Percentiles rank a stretch among this genome's conserved stretches.
Evolutionary conservation across 2,888 invertebrate genomes (phyloP).

Genomic region (Gnatocerus cornutus): DNA sequence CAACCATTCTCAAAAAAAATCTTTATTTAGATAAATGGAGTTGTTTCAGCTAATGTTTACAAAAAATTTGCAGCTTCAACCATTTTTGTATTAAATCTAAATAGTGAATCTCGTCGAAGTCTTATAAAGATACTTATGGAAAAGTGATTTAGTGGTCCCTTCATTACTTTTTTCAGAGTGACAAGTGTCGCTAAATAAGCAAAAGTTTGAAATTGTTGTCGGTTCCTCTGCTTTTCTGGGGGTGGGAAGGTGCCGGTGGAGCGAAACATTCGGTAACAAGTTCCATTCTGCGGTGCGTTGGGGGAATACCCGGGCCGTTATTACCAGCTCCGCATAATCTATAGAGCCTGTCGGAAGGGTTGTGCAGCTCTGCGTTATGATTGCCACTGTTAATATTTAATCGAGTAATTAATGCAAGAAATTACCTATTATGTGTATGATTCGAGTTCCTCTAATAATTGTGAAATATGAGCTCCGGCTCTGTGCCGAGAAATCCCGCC

Average conservation of each 20-base stretch:
- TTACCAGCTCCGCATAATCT: constrained; percentile 70
- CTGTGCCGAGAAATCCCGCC: constrained; percentile 50
- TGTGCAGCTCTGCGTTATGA: constrained; percentile 71
- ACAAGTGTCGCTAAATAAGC: constrained; percentile 2
- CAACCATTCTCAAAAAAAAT: no score
- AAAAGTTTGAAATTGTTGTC: constrained; percentile 26
- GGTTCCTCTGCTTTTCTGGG: constrained; percentile 15
- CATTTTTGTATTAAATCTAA: no score
- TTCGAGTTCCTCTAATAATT: constrained; percentile 72
- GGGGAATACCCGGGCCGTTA: constrained; percentile 67
- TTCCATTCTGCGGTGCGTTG: constrained; percentile 67
- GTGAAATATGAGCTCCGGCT: constrained; percentile 69
- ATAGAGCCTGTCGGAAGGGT: constrained; percentile 70
- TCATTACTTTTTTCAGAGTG: constrained; percentile 3
- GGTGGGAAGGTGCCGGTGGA: constrained; percentile 24
- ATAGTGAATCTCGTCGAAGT: no score
- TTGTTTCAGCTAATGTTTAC: no score
- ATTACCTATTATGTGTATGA: constrained; percentile 73
- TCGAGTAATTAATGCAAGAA: constrained; percentile 73
- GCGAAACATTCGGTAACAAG: constrained; percentile 59
- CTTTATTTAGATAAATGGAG: no score
- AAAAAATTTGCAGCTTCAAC: no score
- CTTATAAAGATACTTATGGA: no score
- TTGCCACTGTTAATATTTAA: constrained; percentile 73
- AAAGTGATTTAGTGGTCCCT: no score